phyloP scores from a whole-genome alignment of 2,797 vertebrate genomes.

The Lagodon rhomboides region DNA sequence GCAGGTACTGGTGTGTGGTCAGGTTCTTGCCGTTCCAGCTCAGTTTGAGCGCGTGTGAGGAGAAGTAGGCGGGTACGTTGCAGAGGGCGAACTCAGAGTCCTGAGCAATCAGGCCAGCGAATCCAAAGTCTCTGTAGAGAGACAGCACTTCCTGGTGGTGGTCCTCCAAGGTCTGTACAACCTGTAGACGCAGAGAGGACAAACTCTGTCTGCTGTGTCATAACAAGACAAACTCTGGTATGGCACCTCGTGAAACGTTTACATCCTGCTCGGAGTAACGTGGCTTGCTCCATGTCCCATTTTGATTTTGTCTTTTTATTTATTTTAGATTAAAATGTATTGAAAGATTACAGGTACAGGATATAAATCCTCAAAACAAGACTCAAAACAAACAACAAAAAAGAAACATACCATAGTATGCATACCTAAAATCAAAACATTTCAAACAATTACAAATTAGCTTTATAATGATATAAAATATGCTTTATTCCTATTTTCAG shows the following conservation, averaged over 20 bases:
- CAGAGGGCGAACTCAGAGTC: slow-evolving; percentile 95
- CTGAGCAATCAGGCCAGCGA: slow-evolving; percentile 93
- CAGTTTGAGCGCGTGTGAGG: slow-evolving; percentile 93
- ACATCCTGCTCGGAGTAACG: not conserved
- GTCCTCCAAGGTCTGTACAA: slow-evolving; percentile 95
- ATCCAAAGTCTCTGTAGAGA: slow-evolving; percentile 93
- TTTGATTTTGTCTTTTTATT: not conserved
- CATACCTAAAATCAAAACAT: too few species aligned
- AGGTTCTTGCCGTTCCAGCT: slow-evolving; percentile 97
- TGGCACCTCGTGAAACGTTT: not conserved
- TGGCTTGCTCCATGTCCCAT: too few species aligned
- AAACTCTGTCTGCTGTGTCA: slow-evolving; percentile 2
- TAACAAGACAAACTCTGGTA: not conserved
- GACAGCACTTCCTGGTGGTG: slow-evolving; percentile 96
- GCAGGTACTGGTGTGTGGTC: slow-evolving; percentile 94
- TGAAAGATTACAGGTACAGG: too few species aligned
- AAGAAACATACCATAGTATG: too few species aligned
- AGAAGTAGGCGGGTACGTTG: slow-evolving; percentile 94
- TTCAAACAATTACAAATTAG: too few species aligned
- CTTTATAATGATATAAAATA: too few species aligned
- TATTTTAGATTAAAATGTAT: too few species aligned
- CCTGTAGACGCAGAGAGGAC: slow-evolving; percentile 77
- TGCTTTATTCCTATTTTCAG: too few species aligned
- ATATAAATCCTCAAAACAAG: too few species aligned
- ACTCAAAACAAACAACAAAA: too few species aligned